Conservation (phyloP, 1,140 invertebrate species). For the Bemisia tabaci region DNA sequence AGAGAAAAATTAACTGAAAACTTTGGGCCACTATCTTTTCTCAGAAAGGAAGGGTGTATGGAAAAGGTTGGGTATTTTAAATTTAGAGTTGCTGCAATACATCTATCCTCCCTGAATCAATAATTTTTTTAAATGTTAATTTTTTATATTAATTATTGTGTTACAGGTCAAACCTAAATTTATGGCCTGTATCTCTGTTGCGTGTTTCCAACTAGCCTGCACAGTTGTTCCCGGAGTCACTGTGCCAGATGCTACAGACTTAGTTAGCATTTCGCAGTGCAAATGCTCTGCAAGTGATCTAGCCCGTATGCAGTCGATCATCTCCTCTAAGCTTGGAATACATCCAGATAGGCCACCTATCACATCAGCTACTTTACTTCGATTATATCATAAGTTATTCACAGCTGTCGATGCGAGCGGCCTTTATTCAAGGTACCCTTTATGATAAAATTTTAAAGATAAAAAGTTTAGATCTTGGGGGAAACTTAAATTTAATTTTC, state of each 20-base stretch:
- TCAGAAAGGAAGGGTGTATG: too few species aligned
- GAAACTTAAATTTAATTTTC: too few species aligned
- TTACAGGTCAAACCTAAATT: slow-evolving; percentile 43
- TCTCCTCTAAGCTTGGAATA: slow-evolving; percentile 51
- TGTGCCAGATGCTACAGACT: slow-evolving; percentile 33
- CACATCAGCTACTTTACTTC: slow-evolving; percentile 49
- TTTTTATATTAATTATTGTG: too few species aligned
- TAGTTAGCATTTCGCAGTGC: slow-evolving; percentile 47
- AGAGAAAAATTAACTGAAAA: too few species aligned
- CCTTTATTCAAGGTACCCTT: slow-evolving; percentile 19
- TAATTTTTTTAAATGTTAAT: too few species aligned
- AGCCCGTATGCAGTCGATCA: slow-evolving; percentile 53
- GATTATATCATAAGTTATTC: slow-evolving; percentile 45
- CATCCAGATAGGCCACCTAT: slow-evolving; percentile 39
- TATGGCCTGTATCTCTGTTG: slow-evolving; percentile 54
- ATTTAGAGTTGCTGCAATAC: too few species aligned
- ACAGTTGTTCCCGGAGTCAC: slow-evolving; percentile 31
- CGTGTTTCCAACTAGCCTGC: slow-evolving; percentile 49
- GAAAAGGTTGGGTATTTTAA: too few species aligned
- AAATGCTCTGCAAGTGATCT: slow-evolving; percentile 60
- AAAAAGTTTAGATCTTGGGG: too few species aligned
- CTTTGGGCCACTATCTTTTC: too few species aligned
- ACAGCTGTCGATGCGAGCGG: slow-evolving; percentile 18
- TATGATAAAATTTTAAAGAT: too few species aligned
- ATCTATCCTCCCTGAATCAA: too few species aligned